These are phyloP conservation scores for Macquaria ambigua DNA, from an alignment of 2,113 vertebrate species.

Conservation along the genomic window DNA sequence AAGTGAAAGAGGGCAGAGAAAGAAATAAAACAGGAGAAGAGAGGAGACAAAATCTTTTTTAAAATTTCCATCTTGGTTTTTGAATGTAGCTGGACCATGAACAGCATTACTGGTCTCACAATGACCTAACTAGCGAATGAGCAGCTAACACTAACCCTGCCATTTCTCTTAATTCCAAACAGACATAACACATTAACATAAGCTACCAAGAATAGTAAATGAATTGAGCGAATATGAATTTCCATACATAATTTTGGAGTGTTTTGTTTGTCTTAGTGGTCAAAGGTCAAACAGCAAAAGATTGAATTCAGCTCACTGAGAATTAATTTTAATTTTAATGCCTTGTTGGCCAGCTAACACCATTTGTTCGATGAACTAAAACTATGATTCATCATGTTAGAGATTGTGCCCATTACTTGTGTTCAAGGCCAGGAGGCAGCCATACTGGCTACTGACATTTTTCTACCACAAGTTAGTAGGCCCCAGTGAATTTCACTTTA, in stretches of 20 bases:
- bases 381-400: constrained; percentile 15
- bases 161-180: background rate
- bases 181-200: background rate
- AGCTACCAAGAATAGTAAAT: background rate
- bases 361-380: background rate
- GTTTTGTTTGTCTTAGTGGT: background rate
- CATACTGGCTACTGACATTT: background rate
- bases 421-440: background rate
- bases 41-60: background rate
- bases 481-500: background rate
- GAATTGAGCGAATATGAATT: background rate
- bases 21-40: constrained; percentile 2
- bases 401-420: background rate
- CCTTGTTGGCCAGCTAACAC: constrained; percentile 10
- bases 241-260: background rate
- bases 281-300: constrained; percentile 17
- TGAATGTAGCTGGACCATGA: background rate
- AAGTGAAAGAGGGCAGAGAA: constrained; percentile 25
- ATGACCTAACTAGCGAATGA: constrained; percentile 1
- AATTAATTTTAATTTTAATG: too few species aligned
- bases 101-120: constrained; percentile 1
- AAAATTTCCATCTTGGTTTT: constrained; percentile 10
- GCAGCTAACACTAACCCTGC: background rate
- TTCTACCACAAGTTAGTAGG: background rate
- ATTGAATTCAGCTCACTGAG: constrained; percentile 9